Base-by-base conservation (phyloP, 2,113 vertebrate genomes). In the Ia io region DNA sequence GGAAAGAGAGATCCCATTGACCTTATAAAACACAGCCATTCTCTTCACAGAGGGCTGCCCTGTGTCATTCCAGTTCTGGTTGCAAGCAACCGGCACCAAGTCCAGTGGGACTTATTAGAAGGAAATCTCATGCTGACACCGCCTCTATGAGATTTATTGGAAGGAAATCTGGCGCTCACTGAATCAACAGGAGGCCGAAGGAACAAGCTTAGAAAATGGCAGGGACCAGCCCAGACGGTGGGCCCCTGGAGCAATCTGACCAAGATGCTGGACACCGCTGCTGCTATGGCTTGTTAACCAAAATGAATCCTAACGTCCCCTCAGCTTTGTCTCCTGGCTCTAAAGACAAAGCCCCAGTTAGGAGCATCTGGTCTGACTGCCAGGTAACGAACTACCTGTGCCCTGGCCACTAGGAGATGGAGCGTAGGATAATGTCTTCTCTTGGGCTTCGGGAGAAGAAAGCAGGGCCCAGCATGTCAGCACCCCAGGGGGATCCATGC, bases 121-220 rank as follows among this genome's bases (percentile, higher is more conserved):
- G 87, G 87, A 97, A 96, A 91, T 88, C 89, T 94, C 86, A 83
- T 91, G 79, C 87, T 92, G 83, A 97, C 86, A 97, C 79, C 47
- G 65, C 71, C 91, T 92, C 70, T 82, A 47, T 96, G 82, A 92
- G 90, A 96, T 96, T 96, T 97, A 97, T 74, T 93, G 84, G 79
- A 80, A 97, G 95, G 97, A 97, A 95, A 82, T 87, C 90, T 96
- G 90, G 90, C 94, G 65, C 76, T 95, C 87, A 90, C 71, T 95
- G 88, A 95, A 79, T 95, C 96, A 95, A 94, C 87, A 95, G 96
- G 94, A 95, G 88, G 88, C 56, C 40, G 28, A 87, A 93, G 44
- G 61, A 96, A 32, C 56, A 67, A 47, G 51, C 30, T 94, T 88
- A n/a, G 53, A 82, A 83, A 74, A 40, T 37, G 49, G 28, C 49